phyloP scores from a whole-genome alignment of 2,888 invertebrate genomes.

The Tenthredo scrophulariae region DNA sequence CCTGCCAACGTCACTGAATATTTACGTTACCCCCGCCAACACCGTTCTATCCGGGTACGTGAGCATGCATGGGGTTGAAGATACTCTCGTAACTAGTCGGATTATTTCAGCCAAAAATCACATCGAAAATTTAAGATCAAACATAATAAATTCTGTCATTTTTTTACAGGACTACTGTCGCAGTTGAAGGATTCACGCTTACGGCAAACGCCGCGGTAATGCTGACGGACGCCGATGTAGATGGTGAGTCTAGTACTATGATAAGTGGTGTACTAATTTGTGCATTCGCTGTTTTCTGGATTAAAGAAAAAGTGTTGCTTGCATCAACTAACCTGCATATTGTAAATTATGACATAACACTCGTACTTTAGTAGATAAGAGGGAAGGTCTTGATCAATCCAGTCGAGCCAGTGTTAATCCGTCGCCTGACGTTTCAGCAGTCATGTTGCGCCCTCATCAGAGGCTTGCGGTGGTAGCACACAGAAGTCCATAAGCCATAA shows the following conservation, averaged over 20 bases:
- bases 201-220: slow-evolving; percentile 52
- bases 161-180: not conserved
- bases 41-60: slow-evolving; percentile 32
- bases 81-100: not conserved
- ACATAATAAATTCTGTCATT: not conserved
- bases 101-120: not conserved
- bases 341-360: too few species aligned
- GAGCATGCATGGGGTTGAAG: not conserved
- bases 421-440: too few species aligned
- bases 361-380: too few species aligned
- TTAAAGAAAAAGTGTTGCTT: not conserved
- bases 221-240: slow-evolving; percentile 26
- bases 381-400: too few species aligned
- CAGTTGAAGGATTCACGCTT: slow-evolving; percentile 2
- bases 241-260: slow-evolving; percentile 2
- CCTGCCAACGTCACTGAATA: slow-evolving; percentile 61
- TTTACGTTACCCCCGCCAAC: slow-evolving; percentile 51
- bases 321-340: not conserved
- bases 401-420: too few species aligned
- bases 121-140: not conserved
- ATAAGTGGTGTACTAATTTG: not conserved
- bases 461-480: too few species aligned
- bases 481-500: too few species aligned
- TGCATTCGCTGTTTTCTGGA: not conserved
- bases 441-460: too few species aligned